A percentile compares a stretch with the other conserved stretches of the same genome.
These are phyloP conservation scores for Cottoperca gobio DNA, from an alignment of 2,797 vertebrate genomes.

Conservation along the genomic window DNA sequence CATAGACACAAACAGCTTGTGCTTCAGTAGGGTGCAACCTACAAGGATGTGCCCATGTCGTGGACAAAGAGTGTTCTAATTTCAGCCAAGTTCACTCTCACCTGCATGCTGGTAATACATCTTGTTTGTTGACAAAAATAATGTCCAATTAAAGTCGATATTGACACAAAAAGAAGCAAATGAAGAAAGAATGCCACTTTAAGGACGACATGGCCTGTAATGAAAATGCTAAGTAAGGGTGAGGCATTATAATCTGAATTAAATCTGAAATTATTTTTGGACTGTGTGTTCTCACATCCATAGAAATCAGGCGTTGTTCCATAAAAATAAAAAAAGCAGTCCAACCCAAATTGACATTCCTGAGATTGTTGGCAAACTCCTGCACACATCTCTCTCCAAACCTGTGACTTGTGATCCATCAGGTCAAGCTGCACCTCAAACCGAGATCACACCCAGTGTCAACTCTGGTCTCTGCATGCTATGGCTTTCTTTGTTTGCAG, in stretches of 20 bases:
- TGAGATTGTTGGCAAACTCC: conserved; percentile 8
- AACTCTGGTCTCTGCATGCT: neutral
- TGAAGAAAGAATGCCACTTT: conserved; percentile 64
- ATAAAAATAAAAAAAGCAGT: neutral
- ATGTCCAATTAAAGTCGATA: conserved; percentile 81
- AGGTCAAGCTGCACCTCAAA: conserved; percentile 20
- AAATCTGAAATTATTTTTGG: conserved; percentile 53
- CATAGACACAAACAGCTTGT: conserved; percentile 30
- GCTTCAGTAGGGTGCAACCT: conserved; percentile 65
- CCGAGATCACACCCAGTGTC: conserved; percentile 37
- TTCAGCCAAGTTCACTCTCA: conserved; percentile 78
- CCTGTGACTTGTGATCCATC: conserved; percentile 3
- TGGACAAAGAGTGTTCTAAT: conserved; percentile 81
- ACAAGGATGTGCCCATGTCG: conserved; percentile 80
- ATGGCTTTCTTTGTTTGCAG: conserved; percentile 40
- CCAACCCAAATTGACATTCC: neutral
- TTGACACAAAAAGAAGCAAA: conserved; percentile 77
- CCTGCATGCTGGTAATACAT: conserved; percentile 77
- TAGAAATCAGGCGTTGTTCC: neutral
- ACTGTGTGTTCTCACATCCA: neutral
- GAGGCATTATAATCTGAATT: conserved; percentile 51
- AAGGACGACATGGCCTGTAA: conserved; percentile 74
- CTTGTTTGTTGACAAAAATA: conserved; percentile 80
- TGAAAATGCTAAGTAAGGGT: conserved; percentile 53
- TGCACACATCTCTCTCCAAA: conserved; percentile 12